phyloP scores from a whole-genome alignment of 2,888 invertebrate genomes.

The Quadroppia sp. region DNA sequence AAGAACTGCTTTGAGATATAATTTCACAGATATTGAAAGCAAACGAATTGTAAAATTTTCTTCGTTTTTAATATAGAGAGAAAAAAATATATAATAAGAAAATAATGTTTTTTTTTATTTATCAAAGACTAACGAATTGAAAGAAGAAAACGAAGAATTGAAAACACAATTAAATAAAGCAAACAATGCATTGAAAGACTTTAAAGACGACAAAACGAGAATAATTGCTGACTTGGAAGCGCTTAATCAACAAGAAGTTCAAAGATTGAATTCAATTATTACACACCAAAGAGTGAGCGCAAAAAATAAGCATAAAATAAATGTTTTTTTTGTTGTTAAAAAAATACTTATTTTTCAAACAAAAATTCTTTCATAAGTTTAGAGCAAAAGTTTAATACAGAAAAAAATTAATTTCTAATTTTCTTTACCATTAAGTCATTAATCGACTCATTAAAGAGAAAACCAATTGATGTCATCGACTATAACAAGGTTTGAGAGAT shows the following conservation, averaged over 20 bases:
- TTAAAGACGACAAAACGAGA: background rate
- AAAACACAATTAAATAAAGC: background rate
- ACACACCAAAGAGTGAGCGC: conserved; percentile 8
- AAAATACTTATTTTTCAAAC: background rate
- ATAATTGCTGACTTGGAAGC: conserved; percentile 2
- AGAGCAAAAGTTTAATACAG: background rate
- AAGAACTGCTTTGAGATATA: conserved; percentile 91
- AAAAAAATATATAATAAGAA: background rate
- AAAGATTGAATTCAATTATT: conserved; percentile 27
- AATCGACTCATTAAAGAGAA: conserved; percentile 32
- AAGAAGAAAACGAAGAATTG: conserved; percentile 3
- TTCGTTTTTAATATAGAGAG: background rate
- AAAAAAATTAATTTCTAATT: background rate
- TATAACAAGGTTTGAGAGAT: background rate
- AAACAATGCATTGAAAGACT: background rate
- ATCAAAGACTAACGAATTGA: background rate
- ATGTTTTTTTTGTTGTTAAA: no score
- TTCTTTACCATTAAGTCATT: background rate
- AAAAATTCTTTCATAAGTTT: background rate
- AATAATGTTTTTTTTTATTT: background rate
- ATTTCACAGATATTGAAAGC: conserved; percentile 81
- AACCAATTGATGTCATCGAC: conserved; percentile 11
- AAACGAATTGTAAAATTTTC: conserved; percentile 50
- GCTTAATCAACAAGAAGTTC: background rate
- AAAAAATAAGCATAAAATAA: no score